Conservation (phyloP, 2,888 invertebrate genomes). For the Patella pellucida region DNA sequence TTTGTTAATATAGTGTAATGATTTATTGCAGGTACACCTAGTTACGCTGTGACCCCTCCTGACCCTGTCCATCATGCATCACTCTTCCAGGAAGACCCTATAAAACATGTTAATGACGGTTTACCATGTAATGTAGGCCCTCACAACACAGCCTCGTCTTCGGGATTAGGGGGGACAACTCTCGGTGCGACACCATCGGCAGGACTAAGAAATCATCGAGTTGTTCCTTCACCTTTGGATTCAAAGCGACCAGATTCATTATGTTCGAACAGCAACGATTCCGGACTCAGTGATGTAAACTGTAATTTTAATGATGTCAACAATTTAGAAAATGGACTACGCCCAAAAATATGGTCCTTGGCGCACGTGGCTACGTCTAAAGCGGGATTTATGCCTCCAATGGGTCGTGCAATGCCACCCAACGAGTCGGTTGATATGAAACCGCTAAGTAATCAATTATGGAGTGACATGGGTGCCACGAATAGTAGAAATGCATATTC, state of each 20-base stretch:
- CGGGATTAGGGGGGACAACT: slow-evolving; percentile 6
- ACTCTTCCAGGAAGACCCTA: slow-evolving; percentile 19
- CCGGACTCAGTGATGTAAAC: slow-evolving; percentile 61
- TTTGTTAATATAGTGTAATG: no score
- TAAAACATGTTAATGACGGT: slow-evolving; percentile 12
- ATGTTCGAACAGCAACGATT: slow-evolving; percentile 64
- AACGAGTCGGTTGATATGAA: not conserved
- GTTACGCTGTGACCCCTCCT: not conserved
- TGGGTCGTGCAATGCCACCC: not conserved
- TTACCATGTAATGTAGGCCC: slow-evolving; percentile 24
- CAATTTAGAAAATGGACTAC: slow-evolving; percentile 32
- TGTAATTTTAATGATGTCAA: slow-evolving; percentile 45
- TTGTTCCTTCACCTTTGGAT: slow-evolving; percentile 22
- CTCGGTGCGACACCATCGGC: slow-evolving; percentile 7
- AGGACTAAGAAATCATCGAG: slow-evolving; percentile 10
- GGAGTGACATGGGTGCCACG: slow-evolving; percentile 2
- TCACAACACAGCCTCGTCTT: slow-evolving; percentile 17
- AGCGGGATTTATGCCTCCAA: slow-evolving; percentile 30
- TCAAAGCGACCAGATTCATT: slow-evolving; percentile 56
- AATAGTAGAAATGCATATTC: slow-evolving; percentile 6
- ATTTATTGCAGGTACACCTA: not conserved
- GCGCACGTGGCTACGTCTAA: slow-evolving; percentile 67
- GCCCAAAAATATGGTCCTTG: slow-evolving; percentile 67
- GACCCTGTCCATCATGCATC: slow-evolving; percentile 16
- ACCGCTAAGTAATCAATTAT: not conserved